Percentiles rank a stretch among this genome's conserved stretches.
phyloP scores from a whole-genome alignment of 2,797 vertebrate species.

The Macropodus opercularis region DNA sequence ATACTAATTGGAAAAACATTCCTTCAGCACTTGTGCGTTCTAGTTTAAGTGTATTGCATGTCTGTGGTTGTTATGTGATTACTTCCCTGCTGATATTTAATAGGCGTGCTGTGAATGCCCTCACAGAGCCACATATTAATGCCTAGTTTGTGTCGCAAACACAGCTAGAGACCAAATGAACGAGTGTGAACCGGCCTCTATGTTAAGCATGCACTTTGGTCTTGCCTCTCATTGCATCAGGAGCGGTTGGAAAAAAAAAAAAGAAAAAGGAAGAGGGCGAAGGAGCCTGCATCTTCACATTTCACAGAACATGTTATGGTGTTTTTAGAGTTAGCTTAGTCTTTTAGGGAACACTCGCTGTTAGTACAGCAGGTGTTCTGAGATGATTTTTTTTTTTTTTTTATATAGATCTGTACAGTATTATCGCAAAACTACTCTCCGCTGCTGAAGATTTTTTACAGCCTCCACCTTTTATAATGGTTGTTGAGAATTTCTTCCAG shows the following conservation, averaged over 20 bases:
- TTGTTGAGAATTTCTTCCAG: conserved; percentile 15
- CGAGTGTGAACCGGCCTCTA: conserved; percentile 14
- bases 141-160: conserved; percentile 24
- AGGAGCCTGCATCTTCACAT: conserved; percentile 24
- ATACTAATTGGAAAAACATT: not conserved
- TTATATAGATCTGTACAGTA: conserved; percentile 24
- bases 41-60: not conserved
- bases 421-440: conserved; percentile 29
- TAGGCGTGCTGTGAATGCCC: not conserved
- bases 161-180: conserved; percentile 34
- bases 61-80: conserved; percentile 4
- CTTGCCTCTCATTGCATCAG: conserved; percentile 74
- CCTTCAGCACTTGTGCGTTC: not conserved
- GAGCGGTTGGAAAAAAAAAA: conserved; percentile 18
- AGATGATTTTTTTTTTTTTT: conserved; percentile 28
- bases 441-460: conserved; percentile 28
- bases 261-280: not conserved
- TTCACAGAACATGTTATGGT: conserved; percentile 44
- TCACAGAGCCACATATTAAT: conserved; percentile 21
- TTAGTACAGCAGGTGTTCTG: conserved; percentile 26
- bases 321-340: conserved; percentile 19
- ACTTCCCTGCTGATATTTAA: conserved; percentile 16
- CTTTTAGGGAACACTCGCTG: conserved; percentile 44
- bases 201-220: conserved; percentile 41
- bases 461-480: not conserved